Evolutionary conservation across 2,797 vertebrate species (phyloP), one percentile per base, ranked within the genome.

Genomic region (Bryconaethiops microstoma): DNA sequence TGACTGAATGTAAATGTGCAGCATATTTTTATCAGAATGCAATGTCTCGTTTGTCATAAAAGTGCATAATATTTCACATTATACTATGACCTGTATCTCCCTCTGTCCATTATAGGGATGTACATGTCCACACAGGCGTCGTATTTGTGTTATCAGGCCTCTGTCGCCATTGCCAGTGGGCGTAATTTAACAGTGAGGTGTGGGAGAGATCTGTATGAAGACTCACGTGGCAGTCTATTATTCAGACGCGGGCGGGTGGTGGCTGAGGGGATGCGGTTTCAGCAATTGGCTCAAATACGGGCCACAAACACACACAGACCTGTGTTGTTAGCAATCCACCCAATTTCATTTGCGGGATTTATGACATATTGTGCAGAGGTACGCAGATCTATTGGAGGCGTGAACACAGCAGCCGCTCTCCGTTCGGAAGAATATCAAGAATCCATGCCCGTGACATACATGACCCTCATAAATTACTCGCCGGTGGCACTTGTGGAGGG

Each of bases 291-390:
- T 77, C 35, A 5, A 10, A 63, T 71, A 50, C 39, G 45, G 19
- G 9, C 35, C 35, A 35, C 29, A n/a, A n/a, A 12, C 42, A 5
- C 21, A 13, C 0, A 45, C 40, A 64, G 35, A 62, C 77, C 62
- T 82, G 70, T 77, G 55, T 59, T 69, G 39, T 57, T n/a, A 57
- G 19, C n/a, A 29, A 42, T 14, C 0, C 21, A 0, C 48, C 63
- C 72, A 25, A 52, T 86, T 84, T 77, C 69, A 79, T 86, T 84
- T 80, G 23, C 57, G 75, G 77, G 80, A 84, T 86, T 86, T 84
- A 84, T 82, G 77, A 74, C 64, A 67, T 76, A 82, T 64, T 67
- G 74, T 76, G 35, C 23, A 21, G 50, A 19, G 57, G 45, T 17
- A 21, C 3, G 6, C 59, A 4, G 48, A 55, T 83, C 69, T 74